Base-by-base conservation (phyloP, 2,888 invertebrate genomes). In the Callyntrura sp. region DNA sequence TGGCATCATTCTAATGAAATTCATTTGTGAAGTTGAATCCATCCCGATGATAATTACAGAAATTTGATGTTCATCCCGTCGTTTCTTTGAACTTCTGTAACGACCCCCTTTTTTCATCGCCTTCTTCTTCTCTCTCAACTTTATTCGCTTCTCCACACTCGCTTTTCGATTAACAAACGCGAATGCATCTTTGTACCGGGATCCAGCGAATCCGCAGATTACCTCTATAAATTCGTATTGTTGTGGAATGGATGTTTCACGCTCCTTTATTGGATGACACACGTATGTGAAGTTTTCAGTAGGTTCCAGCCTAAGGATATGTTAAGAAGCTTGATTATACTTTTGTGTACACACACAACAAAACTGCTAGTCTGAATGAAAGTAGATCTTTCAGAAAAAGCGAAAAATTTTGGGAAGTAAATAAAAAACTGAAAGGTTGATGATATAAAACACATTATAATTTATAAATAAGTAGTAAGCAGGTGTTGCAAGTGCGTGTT, bases 1-100 rank as follows among this genome's bases (percentile, higher is more conserved):
- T 0, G 90, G 86, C 90, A 90, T 90, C 62, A 97, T 97, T 62
- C 98, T 96, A 91, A 97, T 96, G 93, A 98, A 97, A 94, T 98
- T 98, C 91, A 98, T 95, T 92, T 98, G 96, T 0, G 98, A 98
- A 43, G 98, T 96, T 9, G 98, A 97, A 94, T 98, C 98, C 65
- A 98, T 95, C 9, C 98, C 98, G 91, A 98, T 94, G 28, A 98
- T 95, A 91, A 98, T 95, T 0, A 98, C 95, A 92, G 97, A 98
- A 3, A 94, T 83, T 55, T 76, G 43, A n/a, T 82, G 57, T 11
- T 51, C 45, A 45, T 82, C 82, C 45, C 60, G 48, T 73, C 62
- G n/a, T 78, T 51, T 43, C 43, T 70, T 76, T 25, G 68, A 81
- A 48, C 85, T 73, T 73, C 62, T 81, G 48, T 73, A 68, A n/a